Conservation (phyloP, 2,888 invertebrate species). For the Chrysina gloriosa region DNA sequence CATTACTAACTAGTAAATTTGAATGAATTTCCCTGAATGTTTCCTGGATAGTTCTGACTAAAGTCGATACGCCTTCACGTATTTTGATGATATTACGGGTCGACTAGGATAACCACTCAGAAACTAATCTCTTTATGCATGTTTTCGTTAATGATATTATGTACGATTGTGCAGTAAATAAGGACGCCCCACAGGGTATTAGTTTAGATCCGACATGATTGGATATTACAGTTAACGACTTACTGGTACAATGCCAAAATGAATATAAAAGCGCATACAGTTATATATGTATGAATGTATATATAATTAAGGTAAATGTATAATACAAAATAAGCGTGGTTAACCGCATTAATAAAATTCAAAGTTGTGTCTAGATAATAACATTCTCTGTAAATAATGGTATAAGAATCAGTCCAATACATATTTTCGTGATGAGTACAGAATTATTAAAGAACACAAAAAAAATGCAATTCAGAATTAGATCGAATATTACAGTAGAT, state of each 20-base stretch:
- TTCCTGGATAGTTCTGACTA: no score
- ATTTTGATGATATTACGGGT: no score
- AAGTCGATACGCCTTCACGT: no score
- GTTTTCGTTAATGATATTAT: background rate
- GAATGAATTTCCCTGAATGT: no score
- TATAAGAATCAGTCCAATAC: background rate
- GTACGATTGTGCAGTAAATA: background rate
- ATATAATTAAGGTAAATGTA: background rate
- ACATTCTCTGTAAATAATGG: background rate
- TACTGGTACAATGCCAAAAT: background rate
- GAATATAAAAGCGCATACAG: background rate
- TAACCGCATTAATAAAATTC: background rate
- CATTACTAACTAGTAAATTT: no score
- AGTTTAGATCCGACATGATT: background rate
- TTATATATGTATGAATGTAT: no score
- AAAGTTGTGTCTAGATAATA: background rate
- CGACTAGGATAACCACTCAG: no score
- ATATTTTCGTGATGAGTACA: background rate
- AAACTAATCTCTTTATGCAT: background rate
- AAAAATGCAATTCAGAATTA: no score
- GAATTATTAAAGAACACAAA: background rate
- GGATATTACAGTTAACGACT: background rate
- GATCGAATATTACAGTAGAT: no score
- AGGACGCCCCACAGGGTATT: background rate
- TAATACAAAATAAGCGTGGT: background rate